These are phyloP conservation scores for Aleiodes leptofemur DNA, from an alignment of 2,888 invertebrate genomes.

Conservation along the genomic window DNA sequence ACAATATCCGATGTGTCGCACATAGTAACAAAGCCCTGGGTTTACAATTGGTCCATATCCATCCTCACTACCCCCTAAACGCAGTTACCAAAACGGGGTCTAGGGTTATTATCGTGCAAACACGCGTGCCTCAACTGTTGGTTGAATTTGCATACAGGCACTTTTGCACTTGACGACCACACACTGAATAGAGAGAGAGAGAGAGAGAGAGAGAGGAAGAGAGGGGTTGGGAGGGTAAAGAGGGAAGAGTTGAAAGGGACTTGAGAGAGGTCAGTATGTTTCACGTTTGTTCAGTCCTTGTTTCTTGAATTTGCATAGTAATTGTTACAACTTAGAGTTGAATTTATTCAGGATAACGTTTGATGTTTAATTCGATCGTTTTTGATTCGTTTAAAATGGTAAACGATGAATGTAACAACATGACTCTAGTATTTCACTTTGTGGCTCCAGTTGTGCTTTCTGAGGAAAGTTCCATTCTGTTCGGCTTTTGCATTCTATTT, in stretches of 20 bases:
- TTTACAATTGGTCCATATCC: slow-evolving; percentile 9
- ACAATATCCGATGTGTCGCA: slow-evolving; percentile 28
- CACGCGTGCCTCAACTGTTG: slow-evolving; percentile 11
- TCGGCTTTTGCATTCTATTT: background rate
- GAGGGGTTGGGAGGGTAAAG: no score
- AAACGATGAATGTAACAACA: slow-evolving; percentile 5
- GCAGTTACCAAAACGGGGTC: slow-evolving; percentile 13
- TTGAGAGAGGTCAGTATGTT: slow-evolving; percentile 9
- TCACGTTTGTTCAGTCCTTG: background rate
- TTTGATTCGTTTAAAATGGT: slow-evolving; percentile 6
- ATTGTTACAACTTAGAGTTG: slow-evolving; percentile 9
- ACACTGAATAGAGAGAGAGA: no score
- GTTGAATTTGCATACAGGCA: slow-evolving; percentile 23
- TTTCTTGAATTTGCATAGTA: slow-evolving; percentile 20
- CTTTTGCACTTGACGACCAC: slow-evolving; percentile 17
- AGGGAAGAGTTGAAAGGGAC: slow-evolving; percentile 3
- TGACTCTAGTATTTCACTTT: slow-evolving; percentile 12
- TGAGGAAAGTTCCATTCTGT: no score
- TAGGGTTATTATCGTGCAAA: slow-evolving; percentile 28
- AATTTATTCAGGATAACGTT: background rate
- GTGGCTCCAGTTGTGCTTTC: background rate
- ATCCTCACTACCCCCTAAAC: slow-evolving; percentile 1
- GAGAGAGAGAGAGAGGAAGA: no score
- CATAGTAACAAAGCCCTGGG: slow-evolving; percentile 16
- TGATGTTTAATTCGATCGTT: background rate